Evolutionary conservation across 2,888 invertebrate species (phyloP), one percentile per base, ranked within the genome.

Genomic region (Seira ritae): DNA sequence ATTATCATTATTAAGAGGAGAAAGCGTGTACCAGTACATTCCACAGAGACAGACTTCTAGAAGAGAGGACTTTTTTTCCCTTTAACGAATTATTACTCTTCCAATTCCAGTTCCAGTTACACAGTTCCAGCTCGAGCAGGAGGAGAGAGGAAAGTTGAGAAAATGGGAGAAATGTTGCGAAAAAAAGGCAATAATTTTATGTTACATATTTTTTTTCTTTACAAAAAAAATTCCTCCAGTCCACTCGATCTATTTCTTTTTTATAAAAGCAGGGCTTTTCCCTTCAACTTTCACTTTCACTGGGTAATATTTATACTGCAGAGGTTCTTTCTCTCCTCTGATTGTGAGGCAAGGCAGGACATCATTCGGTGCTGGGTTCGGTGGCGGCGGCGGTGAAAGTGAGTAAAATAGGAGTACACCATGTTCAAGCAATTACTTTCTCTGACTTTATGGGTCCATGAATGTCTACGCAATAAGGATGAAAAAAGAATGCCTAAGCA

Each of bases 361-460:
- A 31, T 31, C 31, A 31, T 2, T 31, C 31, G 31, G 31, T 31
- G n/a, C n/a, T n/a, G n/a, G n/a, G n/a, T n/a, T n/a, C n/a, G n/a
- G n/a, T n/a, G n/a, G n/a, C 31, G 15, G 3, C 50, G 15, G 17
- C 12, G 50, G 50, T 50, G 50, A 50, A 50, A 50, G 50, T 50
- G 50, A 50, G 66, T 23, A 24, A 66, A 24, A 66, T 22, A 22
- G 66, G 24, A 66, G 46, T 20, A 70, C 70, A 23, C 19, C 70
- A 70, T 70, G 46, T 46, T 70, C 42, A 37, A 23, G 22, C 72
- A 60, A 72, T 72, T 72, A 72, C 72, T 72, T 72, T 72, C 31
- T 24, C 72, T 72, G 72, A 72, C 72, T 55, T 72, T 60, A 72
- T 72, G 60, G 72, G 46, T 50, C 62, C 62, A 60, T 72, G 62